Evolutionary conservation across 2,113 vertebrate genomes (phyloP).

Genomic region (Odocoileus virginianus): DNA sequence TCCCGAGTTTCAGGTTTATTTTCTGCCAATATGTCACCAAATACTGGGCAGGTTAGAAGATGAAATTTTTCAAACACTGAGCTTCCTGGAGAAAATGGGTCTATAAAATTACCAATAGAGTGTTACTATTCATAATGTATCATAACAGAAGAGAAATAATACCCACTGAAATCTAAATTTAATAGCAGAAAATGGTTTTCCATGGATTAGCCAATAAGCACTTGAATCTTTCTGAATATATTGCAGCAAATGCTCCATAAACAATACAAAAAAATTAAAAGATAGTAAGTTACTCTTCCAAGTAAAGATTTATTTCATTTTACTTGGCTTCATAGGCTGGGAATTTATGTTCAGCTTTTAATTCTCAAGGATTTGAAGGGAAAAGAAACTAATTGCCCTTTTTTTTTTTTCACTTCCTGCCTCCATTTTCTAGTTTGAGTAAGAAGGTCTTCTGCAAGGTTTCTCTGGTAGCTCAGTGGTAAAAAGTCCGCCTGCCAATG

Average conservation of each 20-base stretch:
- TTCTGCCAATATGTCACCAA: background rate
- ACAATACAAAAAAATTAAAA: background rate
- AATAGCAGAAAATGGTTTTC: slow-evolving; percentile 12
- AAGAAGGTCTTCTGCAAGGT: background rate
- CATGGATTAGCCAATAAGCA: background rate
- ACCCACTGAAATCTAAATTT: background rate
- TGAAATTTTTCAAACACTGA: background rate
- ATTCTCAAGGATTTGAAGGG: background rate
- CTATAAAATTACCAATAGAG: background rate
- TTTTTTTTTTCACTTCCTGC: background rate
- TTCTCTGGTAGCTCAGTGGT: background rate
- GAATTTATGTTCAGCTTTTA: background rate
- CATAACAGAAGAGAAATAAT: background rate
- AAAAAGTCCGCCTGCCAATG: background rate
- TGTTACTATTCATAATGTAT: background rate
- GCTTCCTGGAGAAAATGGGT: background rate
- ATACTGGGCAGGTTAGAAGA: background rate
- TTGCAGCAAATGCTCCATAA: background rate
- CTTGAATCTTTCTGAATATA: background rate
- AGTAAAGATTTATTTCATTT: background rate
- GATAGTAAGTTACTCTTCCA: background rate
- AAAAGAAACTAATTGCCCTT: background rate
- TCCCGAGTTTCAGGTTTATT: background rate
- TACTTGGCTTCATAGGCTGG: background rate
- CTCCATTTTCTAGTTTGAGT: background rate